Conservation (phyloP, 2,797 vertebrate genomes). For the Falco columbarius region DNA sequence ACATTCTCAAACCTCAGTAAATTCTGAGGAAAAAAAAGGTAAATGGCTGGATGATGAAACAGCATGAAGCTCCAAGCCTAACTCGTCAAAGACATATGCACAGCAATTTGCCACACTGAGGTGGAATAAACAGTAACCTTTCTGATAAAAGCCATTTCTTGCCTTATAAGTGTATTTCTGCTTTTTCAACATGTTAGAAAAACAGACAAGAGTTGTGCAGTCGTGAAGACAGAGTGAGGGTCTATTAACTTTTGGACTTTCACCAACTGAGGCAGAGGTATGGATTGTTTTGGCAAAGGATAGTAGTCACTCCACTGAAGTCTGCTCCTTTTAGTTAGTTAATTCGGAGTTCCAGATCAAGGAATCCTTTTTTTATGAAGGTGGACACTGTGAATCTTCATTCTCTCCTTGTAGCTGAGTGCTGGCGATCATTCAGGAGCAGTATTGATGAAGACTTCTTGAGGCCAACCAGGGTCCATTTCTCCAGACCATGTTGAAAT, state of each 20-base stretch:
- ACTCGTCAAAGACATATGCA: background rate
- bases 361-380: background rate
- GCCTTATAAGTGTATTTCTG: background rate
- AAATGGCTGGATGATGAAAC: background rate
- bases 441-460: background rate
- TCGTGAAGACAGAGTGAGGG: background rate
- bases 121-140: background rate
- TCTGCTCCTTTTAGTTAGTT: background rate
- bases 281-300: background rate
- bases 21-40: background rate
- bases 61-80: background rate
- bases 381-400: background rate
- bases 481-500: background rate
- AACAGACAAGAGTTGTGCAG: background rate
- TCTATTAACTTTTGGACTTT: background rate
- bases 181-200: background rate
- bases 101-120: background rate
- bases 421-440: background rate
- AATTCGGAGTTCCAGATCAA: background rate
- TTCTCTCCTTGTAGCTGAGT: background rate
- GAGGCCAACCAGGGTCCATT: background rate
- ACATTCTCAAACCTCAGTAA: conserved; percentile 9
- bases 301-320: background rate
- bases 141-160: background rate
- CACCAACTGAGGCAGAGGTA: background rate